Percentiles rank a stretch among this genome's conserved stretches.
phyloP scores from a whole-genome alignment of 2,113 vertebrate genomes.

The Tylochromis polylepis region DNA sequence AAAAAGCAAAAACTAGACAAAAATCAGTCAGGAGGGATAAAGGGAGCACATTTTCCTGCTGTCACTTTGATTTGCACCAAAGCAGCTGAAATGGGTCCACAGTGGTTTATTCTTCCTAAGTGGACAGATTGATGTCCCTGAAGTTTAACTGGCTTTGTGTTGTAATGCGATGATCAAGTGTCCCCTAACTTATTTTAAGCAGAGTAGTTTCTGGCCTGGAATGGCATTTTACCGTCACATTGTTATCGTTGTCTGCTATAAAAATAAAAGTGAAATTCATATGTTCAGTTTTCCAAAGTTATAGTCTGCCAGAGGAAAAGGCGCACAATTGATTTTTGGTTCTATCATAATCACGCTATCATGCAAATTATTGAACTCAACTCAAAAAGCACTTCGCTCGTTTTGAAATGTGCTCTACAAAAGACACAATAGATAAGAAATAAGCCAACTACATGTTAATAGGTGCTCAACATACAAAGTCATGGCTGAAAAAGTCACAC shows the following conservation, averaged over 20 bases:
- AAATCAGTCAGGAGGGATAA: fast-evolving
- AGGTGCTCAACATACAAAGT: neutral
- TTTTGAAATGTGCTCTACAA: neutral
- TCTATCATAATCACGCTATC: no score
- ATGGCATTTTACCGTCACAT: no score
- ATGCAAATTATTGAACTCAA: no score
- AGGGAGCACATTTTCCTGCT: neutral
- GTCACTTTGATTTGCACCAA: neutral
- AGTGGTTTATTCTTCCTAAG: neutral
- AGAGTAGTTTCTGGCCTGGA: neutral
- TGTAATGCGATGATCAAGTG: neutral
- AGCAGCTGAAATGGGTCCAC: neutral
- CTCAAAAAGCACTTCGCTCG: neutral
- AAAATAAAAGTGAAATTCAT: no score
- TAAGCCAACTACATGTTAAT: neutral
- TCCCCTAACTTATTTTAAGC: neutral
- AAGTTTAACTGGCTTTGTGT: neutral
- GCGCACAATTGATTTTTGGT: no score
- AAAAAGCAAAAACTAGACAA: neutral
- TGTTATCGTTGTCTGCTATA: no score
- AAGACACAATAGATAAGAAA: neutral
- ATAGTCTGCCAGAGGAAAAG: no score
- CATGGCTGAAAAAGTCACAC: neutral
- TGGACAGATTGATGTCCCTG: neutral
- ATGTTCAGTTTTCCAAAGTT: no score